Evolutionary conservation across 1,140 invertebrate genomes (phyloP).

Genomic region (Steinernema khuongi): DNA sequence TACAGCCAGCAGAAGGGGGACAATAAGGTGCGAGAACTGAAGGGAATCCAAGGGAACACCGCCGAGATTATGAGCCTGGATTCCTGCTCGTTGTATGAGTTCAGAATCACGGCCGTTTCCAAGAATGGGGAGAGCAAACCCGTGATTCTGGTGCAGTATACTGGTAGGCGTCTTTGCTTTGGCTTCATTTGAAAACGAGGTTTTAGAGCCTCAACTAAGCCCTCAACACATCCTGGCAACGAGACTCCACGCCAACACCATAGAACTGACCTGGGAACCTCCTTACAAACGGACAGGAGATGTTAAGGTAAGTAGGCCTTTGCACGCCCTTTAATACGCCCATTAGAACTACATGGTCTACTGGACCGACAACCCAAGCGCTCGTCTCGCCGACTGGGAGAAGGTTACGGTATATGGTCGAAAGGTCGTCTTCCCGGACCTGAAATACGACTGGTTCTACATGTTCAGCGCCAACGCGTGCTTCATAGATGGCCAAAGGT

Average conservation of each 20-base stretch:
- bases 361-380: constrained; percentile 55
- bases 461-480: constrained; percentile 55
- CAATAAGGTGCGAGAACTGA: constrained; percentile 47
- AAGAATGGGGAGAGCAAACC: constrained; percentile 56
- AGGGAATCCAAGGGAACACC: constrained; percentile 45
- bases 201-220: constrained; percentile 54
- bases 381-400: constrained; percentile 52
- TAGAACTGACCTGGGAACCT: constrained; percentile 57
- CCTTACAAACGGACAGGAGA: constrained; percentile 53
- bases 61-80: constrained; percentile 56
- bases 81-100: constrained; percentile 57
- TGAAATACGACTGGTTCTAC: constrained; percentile 59
- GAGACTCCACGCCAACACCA: constrained; percentile 53
- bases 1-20: constrained; percentile 49
- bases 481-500: constrained; percentile 57
- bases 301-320: constrained; percentile 41
- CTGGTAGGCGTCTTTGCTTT: constrained; percentile 33
- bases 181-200: neutral
- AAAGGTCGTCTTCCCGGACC: constrained; percentile 53
- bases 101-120: constrained; percentile 56
- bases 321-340: neutral
- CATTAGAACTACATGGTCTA: constrained; percentile 57
- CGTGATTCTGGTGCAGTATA: constrained; percentile 55
- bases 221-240: constrained; percentile 57
- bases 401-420: constrained; percentile 52